These are phyloP conservation scores for Anthrax anthrax DNA, from an alignment of 2,888 invertebrate species.

Conservation along the genomic window DNA sequence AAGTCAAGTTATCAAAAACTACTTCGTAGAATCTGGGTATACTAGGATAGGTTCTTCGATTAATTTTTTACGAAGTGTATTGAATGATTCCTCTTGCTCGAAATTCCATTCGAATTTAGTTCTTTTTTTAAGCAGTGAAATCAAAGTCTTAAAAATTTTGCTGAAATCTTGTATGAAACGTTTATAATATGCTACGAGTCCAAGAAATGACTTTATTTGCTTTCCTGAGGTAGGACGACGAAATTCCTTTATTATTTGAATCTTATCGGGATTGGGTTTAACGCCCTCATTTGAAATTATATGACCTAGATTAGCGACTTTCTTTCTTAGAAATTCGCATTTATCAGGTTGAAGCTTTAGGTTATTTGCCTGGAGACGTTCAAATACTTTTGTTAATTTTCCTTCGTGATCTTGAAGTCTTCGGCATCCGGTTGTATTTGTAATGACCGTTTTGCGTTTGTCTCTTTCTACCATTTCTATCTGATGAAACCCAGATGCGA, in stretches of 20 bases:
- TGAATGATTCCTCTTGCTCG: background rate
- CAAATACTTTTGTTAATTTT: no score
- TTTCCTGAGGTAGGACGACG: no score
- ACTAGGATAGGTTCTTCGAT: slow-evolving; percentile 1
- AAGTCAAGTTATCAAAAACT: background rate
- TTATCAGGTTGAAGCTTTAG: no score
- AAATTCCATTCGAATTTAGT: background rate
- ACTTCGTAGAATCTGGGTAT: background rate
- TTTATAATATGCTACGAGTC: slow-evolving; percentile 2
- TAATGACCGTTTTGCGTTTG: slow-evolving; percentile 7
- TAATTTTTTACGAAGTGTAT: slow-evolving; percentile 2
- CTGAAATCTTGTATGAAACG: slow-evolving; percentile 1
- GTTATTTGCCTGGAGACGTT: no score
- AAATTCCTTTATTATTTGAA: no score
- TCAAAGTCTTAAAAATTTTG: background rate
- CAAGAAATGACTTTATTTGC: no score
- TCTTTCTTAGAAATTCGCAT: no score
- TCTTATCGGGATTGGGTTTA: no score
- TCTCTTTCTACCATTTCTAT: no score
- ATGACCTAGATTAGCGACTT: slow-evolving; percentile 3
- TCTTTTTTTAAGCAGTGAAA: slow-evolving; percentile 1
- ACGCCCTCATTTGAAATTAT: no score
- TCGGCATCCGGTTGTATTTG: slow-evolving; percentile 5
- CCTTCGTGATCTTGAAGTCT: slow-evolving; percentile 1
- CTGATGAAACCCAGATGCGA: no score